Percentiles rank a stretch among this genome's conserved stretches.
Evolutionary conservation across 1,140 invertebrate species (phyloP).

Genomic region (Euura saliciscinereae): DNA sequence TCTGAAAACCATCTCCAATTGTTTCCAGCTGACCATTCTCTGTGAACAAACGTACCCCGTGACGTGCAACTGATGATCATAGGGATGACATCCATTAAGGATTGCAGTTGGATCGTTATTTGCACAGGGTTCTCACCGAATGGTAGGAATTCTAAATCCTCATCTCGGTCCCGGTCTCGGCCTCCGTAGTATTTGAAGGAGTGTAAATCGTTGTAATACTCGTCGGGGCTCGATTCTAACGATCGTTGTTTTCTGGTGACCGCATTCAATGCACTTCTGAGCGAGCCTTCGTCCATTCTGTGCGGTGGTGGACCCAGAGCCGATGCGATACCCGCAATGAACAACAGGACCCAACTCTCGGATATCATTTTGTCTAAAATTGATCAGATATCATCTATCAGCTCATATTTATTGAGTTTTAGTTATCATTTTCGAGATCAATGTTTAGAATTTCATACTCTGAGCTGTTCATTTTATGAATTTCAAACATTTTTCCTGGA

Average conservation of each 20-base stretch:
- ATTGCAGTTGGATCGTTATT: too few species aligned
- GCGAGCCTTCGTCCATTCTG: slow-evolving; percentile 45
- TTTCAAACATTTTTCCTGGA: too few species aligned
- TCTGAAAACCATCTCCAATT: slow-evolving; percentile 48
- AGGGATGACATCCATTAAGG: too few species aligned
- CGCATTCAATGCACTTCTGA: slow-evolving; percentile 54
- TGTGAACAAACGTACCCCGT: slow-evolving; percentile 18
- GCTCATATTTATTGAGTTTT: too few species aligned
- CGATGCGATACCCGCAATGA: slow-evolving; percentile 6
- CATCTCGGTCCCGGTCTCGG: slow-evolving; percentile 31
- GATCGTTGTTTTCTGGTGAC: slow-evolving; percentile 57
- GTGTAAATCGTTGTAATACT: slow-evolving; percentile 44
- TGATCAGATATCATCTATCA: too few species aligned
- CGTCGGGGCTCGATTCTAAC: slow-evolving; percentile 38
- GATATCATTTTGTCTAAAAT: not conserved
- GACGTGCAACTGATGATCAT: too few species aligned
- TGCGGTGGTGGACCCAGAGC: slow-evolving; percentile 33
- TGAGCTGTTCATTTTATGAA: too few species aligned
- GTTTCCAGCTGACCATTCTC: slow-evolving; percentile 49
- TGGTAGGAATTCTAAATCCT: slow-evolving; percentile 43
- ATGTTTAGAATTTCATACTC: not conserved
- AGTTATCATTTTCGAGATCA: not conserved
- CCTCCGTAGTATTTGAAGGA: slow-evolving; percentile 45
- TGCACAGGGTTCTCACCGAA: slow-evolving; percentile 30
- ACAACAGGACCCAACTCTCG: not conserved